Percentiles rank a stretch among this genome's conserved stretches.
phyloP scores from a whole-genome alignment of 2,113 vertebrate genomes.

The Notarius quadriscutis region DNA sequence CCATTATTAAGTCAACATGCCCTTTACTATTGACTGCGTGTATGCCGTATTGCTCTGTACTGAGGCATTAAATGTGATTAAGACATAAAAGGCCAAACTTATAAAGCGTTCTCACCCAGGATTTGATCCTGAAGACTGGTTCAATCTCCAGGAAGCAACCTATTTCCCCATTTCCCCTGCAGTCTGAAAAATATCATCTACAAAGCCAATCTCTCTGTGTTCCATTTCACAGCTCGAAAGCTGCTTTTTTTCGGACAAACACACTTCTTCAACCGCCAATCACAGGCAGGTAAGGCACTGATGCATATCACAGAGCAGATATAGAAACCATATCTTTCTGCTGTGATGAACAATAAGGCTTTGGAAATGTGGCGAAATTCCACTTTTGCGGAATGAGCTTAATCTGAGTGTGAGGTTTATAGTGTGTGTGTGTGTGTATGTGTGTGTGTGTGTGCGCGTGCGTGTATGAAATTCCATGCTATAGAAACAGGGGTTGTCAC shows the following conservation, averaged over 20 bases:
- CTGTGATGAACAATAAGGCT: slow-evolving; percentile 43
- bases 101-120: slow-evolving; percentile 25
- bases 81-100: slow-evolving; percentile 14
- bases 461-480: not conserved
- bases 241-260: slow-evolving; percentile 38
- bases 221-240: slow-evolving; percentile 43
- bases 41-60: not conserved
- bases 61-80: slow-evolving; percentile 23
- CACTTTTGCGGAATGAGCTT: not conserved
- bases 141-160: slow-evolving; percentile 16
- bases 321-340: slow-evolving; percentile 15
- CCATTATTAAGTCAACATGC: not conserved
- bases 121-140: not conserved
- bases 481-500: not conserved
- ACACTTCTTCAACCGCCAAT: slow-evolving; percentile 16
- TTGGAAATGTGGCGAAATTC: slow-evolving; percentile 37
- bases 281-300: slow-evolving; percentile 14
- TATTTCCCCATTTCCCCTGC: not conserved
- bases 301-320: slow-evolving; percentile 23
- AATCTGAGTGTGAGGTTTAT: not conserved
- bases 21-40: not conserved
- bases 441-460: not conserved
- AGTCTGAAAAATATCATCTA: slow-evolving; percentile 34
- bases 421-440: not conserved
- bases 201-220: slow-evolving; percentile 4